These are phyloP conservation scores for Rhingia campestris DNA, from an alignment of 2,888 invertebrate species.

Conservation along the genomic window DNA sequence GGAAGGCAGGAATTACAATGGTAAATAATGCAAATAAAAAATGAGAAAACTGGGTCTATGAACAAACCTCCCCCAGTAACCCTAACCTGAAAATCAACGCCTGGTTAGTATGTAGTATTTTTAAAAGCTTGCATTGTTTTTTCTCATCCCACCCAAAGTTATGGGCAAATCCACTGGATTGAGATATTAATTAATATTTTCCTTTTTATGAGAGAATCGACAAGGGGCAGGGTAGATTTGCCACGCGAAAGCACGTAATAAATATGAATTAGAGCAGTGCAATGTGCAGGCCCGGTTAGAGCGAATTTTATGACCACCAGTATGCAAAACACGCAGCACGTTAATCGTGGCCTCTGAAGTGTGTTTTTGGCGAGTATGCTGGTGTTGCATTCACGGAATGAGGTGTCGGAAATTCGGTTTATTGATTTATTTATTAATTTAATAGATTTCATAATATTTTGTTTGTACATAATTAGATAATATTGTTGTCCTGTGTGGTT, in stretches of 20 bases:
- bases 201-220: conserved; percentile 34
- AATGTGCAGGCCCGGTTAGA: conserved; percentile 25
- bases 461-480: not conserved
- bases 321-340: conserved; percentile 5
- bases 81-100: not conserved
- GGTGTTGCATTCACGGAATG: not conserved
- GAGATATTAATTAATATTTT: conserved; percentile 62
- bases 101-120: conserved; percentile 11
- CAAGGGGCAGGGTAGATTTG: conserved; percentile 18
- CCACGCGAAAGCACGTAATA: conserved; percentile 39
- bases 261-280: conserved; percentile 7
- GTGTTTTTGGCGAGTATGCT: not conserved
- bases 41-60: conserved; percentile 21
- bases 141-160: not conserved
- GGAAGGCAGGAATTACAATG: not conserved
- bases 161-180: conserved; percentile 24
- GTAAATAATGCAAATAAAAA: conserved; percentile 49
- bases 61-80: not conserved
- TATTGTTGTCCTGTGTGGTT: not conserved
- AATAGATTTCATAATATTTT: not conserved
- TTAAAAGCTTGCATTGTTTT: conserved; percentile 22
- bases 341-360: too few relatives aligned
- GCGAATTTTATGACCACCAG: conserved; percentile 18
- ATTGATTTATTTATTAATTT: conserved; percentile 4
- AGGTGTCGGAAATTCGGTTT: conserved; percentile 23